phyloP scores from a whole-genome alignment of 2,888 invertebrate species.

The Sceliomorpha sp. region DNA sequence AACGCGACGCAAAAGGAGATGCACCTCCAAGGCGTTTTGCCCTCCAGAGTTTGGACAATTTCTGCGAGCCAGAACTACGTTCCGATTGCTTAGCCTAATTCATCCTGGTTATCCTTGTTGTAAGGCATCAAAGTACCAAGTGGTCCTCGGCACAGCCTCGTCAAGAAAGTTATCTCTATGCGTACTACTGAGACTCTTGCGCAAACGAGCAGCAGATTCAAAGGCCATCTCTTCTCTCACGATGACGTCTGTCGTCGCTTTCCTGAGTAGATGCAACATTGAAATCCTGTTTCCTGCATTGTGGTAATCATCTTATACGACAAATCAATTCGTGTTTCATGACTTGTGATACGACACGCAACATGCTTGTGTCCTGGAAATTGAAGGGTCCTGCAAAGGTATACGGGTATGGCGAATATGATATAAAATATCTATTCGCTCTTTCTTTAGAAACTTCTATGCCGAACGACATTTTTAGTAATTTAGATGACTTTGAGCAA shows the following conservation, averaged over 20 bases:
- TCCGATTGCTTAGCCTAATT: constrained; percentile 79
- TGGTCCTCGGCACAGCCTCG: constrained; percentile 59
- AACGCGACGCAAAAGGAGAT: constrained; percentile 61
- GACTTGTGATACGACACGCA: no score
- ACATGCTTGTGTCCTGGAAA: no score
- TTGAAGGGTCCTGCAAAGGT: no score
- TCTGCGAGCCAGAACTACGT: constrained; percentile 66
- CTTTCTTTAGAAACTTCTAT: no score
- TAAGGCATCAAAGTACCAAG: constrained; percentile 60
- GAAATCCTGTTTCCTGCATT: constrained; percentile 40
- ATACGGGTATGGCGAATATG: no score
- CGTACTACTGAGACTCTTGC: constrained; percentile 48
- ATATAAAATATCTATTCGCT: no score
- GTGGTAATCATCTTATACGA: constrained; percentile 22
- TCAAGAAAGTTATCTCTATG: constrained; percentile 63
- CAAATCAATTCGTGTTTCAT: constrained; percentile 23
- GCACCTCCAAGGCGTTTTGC: constrained; percentile 71
- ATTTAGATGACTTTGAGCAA: no score
- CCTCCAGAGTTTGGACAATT: constrained; percentile 74
- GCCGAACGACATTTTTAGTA: no score
- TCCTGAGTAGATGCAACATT: constrained; percentile 45
- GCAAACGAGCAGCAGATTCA: constrained; percentile 59
- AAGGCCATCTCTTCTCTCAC: constrained; percentile 58
- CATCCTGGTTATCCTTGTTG: constrained; percentile 62
- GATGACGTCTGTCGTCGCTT: constrained; percentile 52